Conservation (phyloP, 2,113 vertebrate genomes). For the Narcine bancroftii region DNA sequence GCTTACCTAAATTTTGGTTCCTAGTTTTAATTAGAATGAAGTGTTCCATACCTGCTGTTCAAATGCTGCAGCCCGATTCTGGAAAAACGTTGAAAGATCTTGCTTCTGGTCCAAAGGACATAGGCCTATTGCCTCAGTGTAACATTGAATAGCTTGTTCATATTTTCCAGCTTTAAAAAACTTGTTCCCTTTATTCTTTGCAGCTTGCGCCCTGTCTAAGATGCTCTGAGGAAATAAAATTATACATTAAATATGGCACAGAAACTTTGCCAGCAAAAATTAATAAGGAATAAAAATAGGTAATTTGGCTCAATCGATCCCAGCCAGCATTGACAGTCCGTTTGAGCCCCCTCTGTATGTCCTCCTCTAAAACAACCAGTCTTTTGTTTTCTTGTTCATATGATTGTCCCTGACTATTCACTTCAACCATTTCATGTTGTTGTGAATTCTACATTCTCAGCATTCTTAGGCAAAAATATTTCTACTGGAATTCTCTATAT, state of each 20-base stretch:
- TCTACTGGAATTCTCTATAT: no score
- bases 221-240: slow-evolving; percentile 65
- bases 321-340: no score
- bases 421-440: no score
- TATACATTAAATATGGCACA: neutral
- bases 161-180: slow-evolving; percentile 95
- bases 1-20: neutral
- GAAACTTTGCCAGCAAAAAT: neutral
- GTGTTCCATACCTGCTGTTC: slow-evolving; percentile 79
- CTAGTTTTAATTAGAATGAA: neutral
- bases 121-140: slow-evolving; percentile 86
- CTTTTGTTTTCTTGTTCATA: no score
- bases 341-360: no score
- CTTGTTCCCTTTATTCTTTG: slow-evolving; percentile 98
- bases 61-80: slow-evolving; percentile 94
- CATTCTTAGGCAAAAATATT: no score
- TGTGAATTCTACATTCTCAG: no score
- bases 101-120: slow-evolving; percentile 83
- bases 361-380: no score
- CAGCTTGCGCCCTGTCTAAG: slow-evolving; percentile 83
- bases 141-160: slow-evolving; percentile 93
- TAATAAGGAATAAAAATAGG: no score
- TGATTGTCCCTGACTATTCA: no score
- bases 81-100: slow-evolving; percentile 93
- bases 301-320: no score